These are phyloP conservation scores for Platycheirus rosarum DNA, from an alignment of 2,888 invertebrate genomes.

Conservation along the genomic window DNA sequence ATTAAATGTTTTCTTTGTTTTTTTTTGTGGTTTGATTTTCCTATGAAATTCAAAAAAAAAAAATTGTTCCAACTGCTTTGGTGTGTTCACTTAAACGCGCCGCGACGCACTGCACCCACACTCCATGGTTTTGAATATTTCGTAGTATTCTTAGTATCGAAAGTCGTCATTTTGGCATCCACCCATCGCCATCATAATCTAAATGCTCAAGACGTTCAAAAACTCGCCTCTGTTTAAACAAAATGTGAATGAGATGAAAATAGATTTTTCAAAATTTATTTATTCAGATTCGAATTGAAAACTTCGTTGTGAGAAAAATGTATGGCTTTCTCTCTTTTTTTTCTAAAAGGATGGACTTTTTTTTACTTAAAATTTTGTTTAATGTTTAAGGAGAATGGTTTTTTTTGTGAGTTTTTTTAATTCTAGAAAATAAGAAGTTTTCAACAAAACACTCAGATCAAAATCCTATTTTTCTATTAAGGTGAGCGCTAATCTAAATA, in stretches of 20 bases:
- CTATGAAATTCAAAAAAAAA: background rate
- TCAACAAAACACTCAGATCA: constrained; percentile 48
- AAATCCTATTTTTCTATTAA: constrained; percentile 44
- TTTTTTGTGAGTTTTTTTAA: constrained; percentile 29
- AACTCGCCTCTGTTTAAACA: constrained; percentile 59
- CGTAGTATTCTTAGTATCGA: constrained; percentile 68
- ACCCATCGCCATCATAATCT: constrained; percentile 72
- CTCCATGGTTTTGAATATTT: constrained; percentile 79
- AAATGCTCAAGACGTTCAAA: constrained; percentile 61
- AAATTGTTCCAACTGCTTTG: background rate
- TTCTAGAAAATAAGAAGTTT: constrained; percentile 36
- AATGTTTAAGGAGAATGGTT: constrained; percentile 31
- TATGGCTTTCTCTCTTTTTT: constrained; percentile 59
- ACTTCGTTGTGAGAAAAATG: constrained; percentile 46
- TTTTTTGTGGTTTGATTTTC: background rate
- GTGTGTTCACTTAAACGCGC: constrained; percentile 77
- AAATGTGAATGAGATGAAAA: constrained; percentile 74
- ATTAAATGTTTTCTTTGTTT: background rate
- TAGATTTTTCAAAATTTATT: constrained; percentile 74
- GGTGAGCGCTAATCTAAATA: constrained; percentile 47
- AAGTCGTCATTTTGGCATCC: constrained; percentile 74
- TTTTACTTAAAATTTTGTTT: constrained; percentile 37
- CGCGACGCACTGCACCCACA: constrained; percentile 83
- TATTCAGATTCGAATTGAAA: constrained; percentile 71
- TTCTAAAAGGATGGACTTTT: constrained; percentile 53